Base-by-base conservation (phyloP, 2,113 vertebrate species). In the Oncorhynchus gorbuscha region DNA sequence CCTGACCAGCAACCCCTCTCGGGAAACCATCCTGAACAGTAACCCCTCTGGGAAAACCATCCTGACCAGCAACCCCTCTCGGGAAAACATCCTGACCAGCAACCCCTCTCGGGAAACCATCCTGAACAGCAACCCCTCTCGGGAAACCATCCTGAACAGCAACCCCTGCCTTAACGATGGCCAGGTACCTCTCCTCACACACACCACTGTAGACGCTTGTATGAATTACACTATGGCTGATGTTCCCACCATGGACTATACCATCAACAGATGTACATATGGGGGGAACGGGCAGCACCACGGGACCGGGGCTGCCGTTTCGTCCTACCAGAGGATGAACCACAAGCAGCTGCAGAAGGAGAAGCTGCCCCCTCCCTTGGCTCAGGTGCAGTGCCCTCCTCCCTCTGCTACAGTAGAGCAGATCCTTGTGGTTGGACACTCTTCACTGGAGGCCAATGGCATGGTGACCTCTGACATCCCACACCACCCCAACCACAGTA, bases 371-470 rank as follows among this genome's bases (percentile, higher is more conserved):
- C 84, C 76, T 16, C 87, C 88, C 0, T 39, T 89, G 61, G 79
- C 79, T 26, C 90, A 91, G 84, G 88, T 90, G 22, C 91, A 91
- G 80, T 83, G 86, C 58, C 83, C 87, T 4, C 74, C 87, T 6
- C 81, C 88, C 76, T 85, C 81, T 39, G 58, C 85, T 61, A 74
- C 88, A 62, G 80, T 92, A 77, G 88, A 91, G 73, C 90, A 91
- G 76, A 90, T 92, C 76, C 79, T 91, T 1, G 85, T 85, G 1
- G 82, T 87, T n/a, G 79, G 72, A 26, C 88, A 88, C 75, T 70
- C 75, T 35, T 39, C 68, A 14, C 49, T 64, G 72, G 89, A 91
- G 66, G 81, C 77, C 8, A 89, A 83, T 0, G 73, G 73, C 49
- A 81, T 88, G 32, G 81, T 90, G 67, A 65, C 81, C 72, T 59